Percentiles rank a stretch among this genome's conserved stretches.
Evolutionary conservation across 2,888 invertebrate species (phyloP).

Genomic region (Oscheius sp.): DNA sequence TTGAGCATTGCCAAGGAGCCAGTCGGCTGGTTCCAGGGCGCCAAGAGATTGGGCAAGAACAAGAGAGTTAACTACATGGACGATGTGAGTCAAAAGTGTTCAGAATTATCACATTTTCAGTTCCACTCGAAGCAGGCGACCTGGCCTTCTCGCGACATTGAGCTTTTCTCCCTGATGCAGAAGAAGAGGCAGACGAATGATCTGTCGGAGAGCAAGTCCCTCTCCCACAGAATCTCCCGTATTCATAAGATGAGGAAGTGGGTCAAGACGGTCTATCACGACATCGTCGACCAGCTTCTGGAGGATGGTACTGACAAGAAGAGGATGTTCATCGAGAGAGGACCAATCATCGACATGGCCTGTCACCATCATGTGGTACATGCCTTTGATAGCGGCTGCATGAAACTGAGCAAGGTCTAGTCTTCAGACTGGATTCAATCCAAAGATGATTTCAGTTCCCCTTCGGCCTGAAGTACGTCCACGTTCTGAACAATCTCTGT

Average conservation of each 20-base stretch:
- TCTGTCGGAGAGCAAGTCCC: conserved; percentile 40
- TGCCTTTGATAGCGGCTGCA: conserved; percentile 71
- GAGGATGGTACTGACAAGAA: conserved; percentile 43
- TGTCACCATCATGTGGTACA: conserved; percentile 74
- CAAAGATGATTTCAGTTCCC: conserved; percentile 71
- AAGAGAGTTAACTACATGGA: conserved; percentile 14
- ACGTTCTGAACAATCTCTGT: conserved; percentile 75
- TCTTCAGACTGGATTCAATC: neutral
- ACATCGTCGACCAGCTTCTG: conserved; percentile 42
- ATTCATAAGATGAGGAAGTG: conserved; percentile 44
- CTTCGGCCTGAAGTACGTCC: conserved; percentile 74
- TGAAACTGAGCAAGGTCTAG: conserved; percentile 73
- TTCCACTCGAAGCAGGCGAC: conserved; percentile 26
- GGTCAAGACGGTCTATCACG: conserved; percentile 42
- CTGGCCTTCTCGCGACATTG: conserved; percentile 74
- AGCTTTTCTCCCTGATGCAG: conserved; percentile 68
- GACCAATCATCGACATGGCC: conserved; percentile 63
- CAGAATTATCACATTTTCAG: conserved; percentile 3
- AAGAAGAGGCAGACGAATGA: conserved; percentile 53
- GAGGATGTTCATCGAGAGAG: conserved; percentile 50
- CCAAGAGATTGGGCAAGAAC: conserved; percentile 24
- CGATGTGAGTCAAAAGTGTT: conserved; percentile 7
- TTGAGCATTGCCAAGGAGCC: conserved; percentile 66
- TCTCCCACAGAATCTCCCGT: conserved; percentile 36
- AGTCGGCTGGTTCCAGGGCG: conserved; percentile 75